phyloP scores from a whole-genome alignment of 2,797 vertebrate species.

The Melopsittacus undulatus region DNA sequence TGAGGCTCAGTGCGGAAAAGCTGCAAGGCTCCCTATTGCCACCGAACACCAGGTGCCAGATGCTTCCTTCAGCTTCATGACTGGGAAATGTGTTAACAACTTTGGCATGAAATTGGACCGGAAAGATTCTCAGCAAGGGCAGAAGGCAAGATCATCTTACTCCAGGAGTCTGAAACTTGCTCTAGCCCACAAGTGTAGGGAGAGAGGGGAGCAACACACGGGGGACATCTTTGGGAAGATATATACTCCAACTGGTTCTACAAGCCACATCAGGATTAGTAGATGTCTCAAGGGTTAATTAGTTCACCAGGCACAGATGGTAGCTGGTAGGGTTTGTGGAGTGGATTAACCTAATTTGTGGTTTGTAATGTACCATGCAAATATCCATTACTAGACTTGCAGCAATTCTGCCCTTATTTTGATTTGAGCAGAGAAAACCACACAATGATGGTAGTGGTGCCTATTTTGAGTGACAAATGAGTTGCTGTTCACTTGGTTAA shows the following conservation, averaged over 20 bases:
- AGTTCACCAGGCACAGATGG: constrained; percentile 58
- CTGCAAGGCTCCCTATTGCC: neutral
- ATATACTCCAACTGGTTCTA: neutral
- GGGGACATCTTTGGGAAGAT: neutral
- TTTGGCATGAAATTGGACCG: neutral
- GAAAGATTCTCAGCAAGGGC: neutral
- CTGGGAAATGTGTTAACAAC: neutral
- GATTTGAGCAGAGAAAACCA: neutral
- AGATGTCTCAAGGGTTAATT: constrained; percentile 62
- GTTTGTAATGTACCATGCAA: constrained; percentile 42
- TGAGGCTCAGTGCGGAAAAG: neutral
- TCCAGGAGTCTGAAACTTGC: neutral
- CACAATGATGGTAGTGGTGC: neutral
- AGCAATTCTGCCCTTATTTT: constrained; percentile 12
- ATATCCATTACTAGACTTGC: constrained; percentile 4
- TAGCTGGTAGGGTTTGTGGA: constrained; percentile 34
- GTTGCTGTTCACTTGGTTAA: neutral
- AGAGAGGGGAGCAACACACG: neutral
- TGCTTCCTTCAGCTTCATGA: neutral
- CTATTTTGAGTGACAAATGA: neutral
- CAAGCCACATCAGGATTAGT: constrained; percentile 2
- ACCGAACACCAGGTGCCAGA: neutral
- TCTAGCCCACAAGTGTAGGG: neutral
- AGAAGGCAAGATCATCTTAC: neutral
- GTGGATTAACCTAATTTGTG: constrained; percentile 58